phyloP scores from a whole-genome alignment of 37 sponge, comb jelly and placozoan genomes.

The Diacarnus erythraeanus region DNA sequence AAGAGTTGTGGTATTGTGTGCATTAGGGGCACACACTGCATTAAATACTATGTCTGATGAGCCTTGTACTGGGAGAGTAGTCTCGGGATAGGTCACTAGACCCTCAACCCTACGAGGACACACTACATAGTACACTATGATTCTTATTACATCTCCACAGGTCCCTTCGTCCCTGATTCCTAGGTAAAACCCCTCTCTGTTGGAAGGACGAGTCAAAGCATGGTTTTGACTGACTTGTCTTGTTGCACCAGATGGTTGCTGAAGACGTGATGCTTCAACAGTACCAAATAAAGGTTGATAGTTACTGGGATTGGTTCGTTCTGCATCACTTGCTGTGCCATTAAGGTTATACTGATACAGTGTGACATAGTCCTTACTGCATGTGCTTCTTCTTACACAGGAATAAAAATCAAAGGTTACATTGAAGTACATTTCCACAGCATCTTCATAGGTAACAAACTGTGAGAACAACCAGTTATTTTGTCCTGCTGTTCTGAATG shows the following conservation, averaged over 20 bases:
- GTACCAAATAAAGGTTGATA: background rate
- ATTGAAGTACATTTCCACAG: background rate
- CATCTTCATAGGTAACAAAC: background rate
- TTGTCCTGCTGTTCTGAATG: background rate
- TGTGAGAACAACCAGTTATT: slow-evolving; percentile 23
- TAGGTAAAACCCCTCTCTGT: slow-evolving; percentile 1
- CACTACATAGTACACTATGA: background rate
- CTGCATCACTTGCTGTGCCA: background rate
- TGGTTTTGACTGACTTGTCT: background rate
- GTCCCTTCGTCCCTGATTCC: background rate
- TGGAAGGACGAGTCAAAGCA: background rate
- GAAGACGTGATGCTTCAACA: background rate
- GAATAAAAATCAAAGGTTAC: too few species aligned
- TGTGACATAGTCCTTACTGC: background rate
- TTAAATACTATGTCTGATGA: background rate
- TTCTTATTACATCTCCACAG: background rate
- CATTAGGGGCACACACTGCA: slow-evolving; percentile 4
- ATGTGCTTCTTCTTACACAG: background rate
- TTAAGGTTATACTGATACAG: background rate
- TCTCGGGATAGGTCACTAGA: slow-evolving; percentile 3
- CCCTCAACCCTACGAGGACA: background rate
- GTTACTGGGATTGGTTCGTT: background rate
- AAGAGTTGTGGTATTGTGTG: background rate
- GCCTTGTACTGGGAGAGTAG: background rate
- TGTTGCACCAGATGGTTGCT: background rate